Percentiles rank a stretch among this genome's conserved stretches.
Conservation (phyloP, 2,797 vertebrate genomes). For the Danio choprae region DNA sequence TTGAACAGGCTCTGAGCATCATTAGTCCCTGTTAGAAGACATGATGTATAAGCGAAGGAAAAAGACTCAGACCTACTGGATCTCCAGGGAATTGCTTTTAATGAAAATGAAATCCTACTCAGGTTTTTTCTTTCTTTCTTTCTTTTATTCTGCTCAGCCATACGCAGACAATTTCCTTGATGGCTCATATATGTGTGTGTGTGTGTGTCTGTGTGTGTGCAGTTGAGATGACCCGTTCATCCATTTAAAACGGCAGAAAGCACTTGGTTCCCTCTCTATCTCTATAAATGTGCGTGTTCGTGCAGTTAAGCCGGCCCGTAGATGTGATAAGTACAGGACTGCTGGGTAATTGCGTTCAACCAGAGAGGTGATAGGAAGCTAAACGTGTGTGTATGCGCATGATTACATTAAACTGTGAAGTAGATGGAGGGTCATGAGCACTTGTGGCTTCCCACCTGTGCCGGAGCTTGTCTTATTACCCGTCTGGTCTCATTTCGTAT, state of each 20-base stretch:
- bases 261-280: not conserved
- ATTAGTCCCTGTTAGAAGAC: constrained; percentile 56
- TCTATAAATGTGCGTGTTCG: constrained; percentile 22
- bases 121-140: not conserved
- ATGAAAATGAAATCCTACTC: constrained; percentile 43
- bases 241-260: constrained; percentile 24
- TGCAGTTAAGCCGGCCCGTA: constrained; percentile 29
- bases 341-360: constrained; percentile 46
- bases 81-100: constrained; percentile 43
- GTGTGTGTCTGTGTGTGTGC: not conserved
- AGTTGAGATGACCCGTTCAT: constrained; percentile 6
- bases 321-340: constrained; percentile 42
- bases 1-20: constrained; percentile 50
- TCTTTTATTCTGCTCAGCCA: not conserved
- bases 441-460: constrained; percentile 35
- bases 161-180: constrained; percentile 6
- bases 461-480: constrained; percentile 52
- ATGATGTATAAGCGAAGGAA: constrained; percentile 47
- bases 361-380: constrained; percentile 43
- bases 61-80: constrained; percentile 49
- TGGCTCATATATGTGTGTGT: not conserved
- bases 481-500: constrained; percentile 36
- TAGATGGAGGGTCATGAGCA: constrained; percentile 55
- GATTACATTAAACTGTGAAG: constrained; percentile 56
- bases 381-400: constrained; percentile 50